Base-by-base conservation (phyloP, 2,888 invertebrate species). In the Chesias legatella region DNA sequence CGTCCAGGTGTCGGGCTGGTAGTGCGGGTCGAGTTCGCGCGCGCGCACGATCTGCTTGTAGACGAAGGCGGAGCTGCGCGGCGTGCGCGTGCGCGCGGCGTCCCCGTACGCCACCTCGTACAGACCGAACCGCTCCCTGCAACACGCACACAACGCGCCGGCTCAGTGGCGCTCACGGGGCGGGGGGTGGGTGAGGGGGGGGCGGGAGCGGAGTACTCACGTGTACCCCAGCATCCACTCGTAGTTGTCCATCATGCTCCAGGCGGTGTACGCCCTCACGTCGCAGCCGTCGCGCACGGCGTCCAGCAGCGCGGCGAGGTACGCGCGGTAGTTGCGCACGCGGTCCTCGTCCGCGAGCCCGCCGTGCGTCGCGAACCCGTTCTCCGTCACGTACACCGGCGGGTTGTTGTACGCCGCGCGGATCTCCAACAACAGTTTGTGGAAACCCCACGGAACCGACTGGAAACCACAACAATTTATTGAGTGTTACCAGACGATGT, bases 201-300 rank as follows among this genome's bases (percentile, higher is more conserved):
- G n/a, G n/a, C n/a, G n/a, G n/a, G n/a, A n/a, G n/a, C n/a, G n/a
- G n/a, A n/a, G n/a, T n/a, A n/a, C n/a, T 82, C 64, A 90, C 88
- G 68, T 78, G 58, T 90, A 92, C 21, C 92, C 92, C 26, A 60
- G 56, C 7, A 66, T 66, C 92, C 92, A 93, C 64, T 92, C 92
- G 56, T 92, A 91, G 54, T 90, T 91, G 56, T 93, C 93, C 60
- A 92, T 82, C 3, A 93, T 67, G 20, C 90, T 90, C 91, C 92
- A 92, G 0, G 83, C 88, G 0, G 88, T 83, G 58, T 92, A 93
- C 0, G 88, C 90, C 41, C 56, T 67, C 0, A 90, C 63, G 51
- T 90, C 73, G 38, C 85, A 89, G 0, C 85, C 86, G 4, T 88
- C 81, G 5, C 81, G 67, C 0, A 89, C 51, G 0, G 90, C 90